Evolutionary conservation across 2,797 vertebrate genomes (phyloP).

Genomic region (Lateolabrax maculatus): DNA sequence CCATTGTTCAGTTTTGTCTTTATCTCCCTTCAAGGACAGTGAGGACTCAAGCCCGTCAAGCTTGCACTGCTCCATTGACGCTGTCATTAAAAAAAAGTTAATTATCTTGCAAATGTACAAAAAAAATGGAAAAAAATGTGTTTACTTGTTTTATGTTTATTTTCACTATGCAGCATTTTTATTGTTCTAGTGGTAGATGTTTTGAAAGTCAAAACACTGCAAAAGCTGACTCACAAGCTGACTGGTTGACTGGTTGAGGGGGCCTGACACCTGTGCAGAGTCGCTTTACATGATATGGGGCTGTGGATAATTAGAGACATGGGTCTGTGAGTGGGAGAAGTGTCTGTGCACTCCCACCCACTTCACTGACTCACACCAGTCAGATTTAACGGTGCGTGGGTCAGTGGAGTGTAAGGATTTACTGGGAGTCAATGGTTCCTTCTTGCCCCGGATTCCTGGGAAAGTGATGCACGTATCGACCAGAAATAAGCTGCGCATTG

Average conservation of each 20-base stretch:
- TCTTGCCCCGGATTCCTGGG: constrained; percentile 4
- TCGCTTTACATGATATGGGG: constrained; percentile 7
- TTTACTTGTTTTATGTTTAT: too few relatives aligned
- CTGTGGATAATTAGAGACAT: constrained; percentile 6
- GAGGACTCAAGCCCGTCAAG: not conserved
- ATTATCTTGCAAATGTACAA: not conserved
- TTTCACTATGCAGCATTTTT: too few relatives aligned
- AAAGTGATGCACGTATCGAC: constrained; percentile 8
- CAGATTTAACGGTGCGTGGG: constrained; percentile 9
- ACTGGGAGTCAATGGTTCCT: constrained; percentile 11
- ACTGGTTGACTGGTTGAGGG: not conserved
- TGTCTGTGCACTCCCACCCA: not conserved
- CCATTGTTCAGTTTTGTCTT: not conserved
- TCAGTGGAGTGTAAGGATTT: constrained; percentile 8
- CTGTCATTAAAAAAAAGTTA: not conserved
- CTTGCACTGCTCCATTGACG: not conserved
- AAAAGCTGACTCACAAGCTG: constrained; percentile 20
- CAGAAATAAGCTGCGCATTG: constrained; percentile 17
- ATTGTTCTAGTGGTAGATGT: too few relatives aligned
- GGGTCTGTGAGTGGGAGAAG: constrained; percentile 9
- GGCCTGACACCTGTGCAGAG: constrained; percentile 1
- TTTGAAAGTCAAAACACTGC: not conserved
- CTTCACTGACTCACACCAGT: constrained; percentile 36
- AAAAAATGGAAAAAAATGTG: too few relatives aligned
- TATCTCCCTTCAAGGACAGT: not conserved